Evolutionary conservation across 2,888 invertebrate species (phyloP).

Genomic region (Papilio demoleus): DNA sequence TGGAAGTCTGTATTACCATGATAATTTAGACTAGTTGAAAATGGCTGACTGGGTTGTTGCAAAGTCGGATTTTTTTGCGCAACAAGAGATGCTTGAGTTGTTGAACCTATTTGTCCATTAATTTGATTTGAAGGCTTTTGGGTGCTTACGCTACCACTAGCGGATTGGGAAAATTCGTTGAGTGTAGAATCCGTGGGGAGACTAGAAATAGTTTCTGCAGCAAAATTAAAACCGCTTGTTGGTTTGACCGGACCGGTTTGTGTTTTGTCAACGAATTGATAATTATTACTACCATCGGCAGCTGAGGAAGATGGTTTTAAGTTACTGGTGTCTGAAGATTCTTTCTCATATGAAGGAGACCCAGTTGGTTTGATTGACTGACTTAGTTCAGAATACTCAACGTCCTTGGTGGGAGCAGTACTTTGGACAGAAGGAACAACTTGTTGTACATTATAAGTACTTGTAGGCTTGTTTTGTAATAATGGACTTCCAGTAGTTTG

Average conservation of each 20-base stretch:
- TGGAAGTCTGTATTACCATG: background rate
- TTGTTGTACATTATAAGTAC: background rate
- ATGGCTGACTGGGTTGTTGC: background rate
- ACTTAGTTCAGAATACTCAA: background rate
- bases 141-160: background rate
- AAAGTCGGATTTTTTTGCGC: background rate
- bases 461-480: constrained; percentile 13
- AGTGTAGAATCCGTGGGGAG: background rate
- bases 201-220: constrained; percentile 2
- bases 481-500: constrained; percentile 4
- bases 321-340: constrained; percentile 8
- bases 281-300: constrained; percentile 1
- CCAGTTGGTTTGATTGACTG: constrained; percentile 9
- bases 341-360: constrained; percentile 15
- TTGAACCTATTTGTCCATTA: constrained; percentile 2
- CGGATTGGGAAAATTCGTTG: too few relatives aligned
- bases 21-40: background rate
- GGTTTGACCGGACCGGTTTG: constrained; percentile 4
- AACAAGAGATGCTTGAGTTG: background rate
- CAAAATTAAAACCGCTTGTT: background rate
- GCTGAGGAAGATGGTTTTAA: constrained; percentile 13
- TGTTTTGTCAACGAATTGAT: constrained; percentile 4
- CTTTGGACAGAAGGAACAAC: constrained; percentile 1
- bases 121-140: constrained; percentile 3
- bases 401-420: background rate